phyloP scores from a whole-genome alignment of 2,888 invertebrate species.

The Lasioglossum morio region DNA sequence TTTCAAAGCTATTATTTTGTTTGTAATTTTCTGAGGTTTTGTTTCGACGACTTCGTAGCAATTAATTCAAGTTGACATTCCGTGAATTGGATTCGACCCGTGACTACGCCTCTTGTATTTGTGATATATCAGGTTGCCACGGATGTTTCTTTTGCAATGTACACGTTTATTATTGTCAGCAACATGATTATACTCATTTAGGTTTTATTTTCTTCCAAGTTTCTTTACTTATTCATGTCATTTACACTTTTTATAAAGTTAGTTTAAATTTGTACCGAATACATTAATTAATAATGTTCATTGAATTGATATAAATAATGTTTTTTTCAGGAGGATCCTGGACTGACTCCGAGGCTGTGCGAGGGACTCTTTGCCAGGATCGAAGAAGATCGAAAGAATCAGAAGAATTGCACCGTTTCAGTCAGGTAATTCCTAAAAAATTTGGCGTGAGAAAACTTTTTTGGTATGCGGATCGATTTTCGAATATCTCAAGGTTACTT shows the following conservation, averaged over 20 bases:
- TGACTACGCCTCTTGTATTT: no score
- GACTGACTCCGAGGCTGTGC: slow-evolving; percentile 87
- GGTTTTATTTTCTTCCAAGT: no score
- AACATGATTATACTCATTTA: no score
- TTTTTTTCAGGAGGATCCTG: slow-evolving; percentile 84
- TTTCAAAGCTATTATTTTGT: background rate
- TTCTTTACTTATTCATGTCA: background rate
- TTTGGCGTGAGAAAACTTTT: background rate
- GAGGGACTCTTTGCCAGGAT: slow-evolving; percentile 84
- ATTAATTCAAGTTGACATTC: background rate
- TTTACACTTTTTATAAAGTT: background rate
- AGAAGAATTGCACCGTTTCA: slow-evolving; percentile 76
- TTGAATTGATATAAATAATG: background rate
- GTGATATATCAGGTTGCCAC: no score
- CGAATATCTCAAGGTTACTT: no score
- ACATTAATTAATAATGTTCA: no score
- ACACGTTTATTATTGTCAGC: no score
- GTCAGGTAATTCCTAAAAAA: slow-evolving; percentile 80
- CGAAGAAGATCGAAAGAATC: slow-evolving; percentile 79
- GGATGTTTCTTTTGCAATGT: no score
- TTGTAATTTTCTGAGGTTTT: background rate
- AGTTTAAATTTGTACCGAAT: background rate
- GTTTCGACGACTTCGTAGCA: background rate
- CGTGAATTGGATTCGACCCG: background rate
- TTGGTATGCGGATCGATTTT: no score